Base-by-base conservation (phyloP, 2,888 invertebrate genomes). In the Tetranychus piercei region DNA sequence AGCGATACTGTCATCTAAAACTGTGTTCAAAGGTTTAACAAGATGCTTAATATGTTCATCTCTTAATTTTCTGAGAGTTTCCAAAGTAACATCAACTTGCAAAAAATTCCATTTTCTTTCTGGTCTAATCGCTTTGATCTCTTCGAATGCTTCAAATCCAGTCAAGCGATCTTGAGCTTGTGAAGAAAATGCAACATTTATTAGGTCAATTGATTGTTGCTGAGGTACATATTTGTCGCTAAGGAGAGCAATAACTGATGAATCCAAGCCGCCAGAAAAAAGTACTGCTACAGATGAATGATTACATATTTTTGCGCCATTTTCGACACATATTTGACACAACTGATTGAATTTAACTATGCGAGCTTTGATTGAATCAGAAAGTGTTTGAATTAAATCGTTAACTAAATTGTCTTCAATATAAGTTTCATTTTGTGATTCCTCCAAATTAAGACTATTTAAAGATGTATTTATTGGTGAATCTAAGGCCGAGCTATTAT, bases 211-310 rank as follows among this genome's bases (percentile, higher is more conserved):
- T 34, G 88, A 85, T 80, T 90, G 88, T 73, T 85, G 80, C 76
- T 80, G 23, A 20, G 81, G 81, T 7, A 83, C 75, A 80, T 85
- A 89, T 84, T 87, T 87, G 81, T 92, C 86, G 8, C 90, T 88
- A 72, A 95, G 81, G 72, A 88, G 85, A 44, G 96, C 90, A 78
- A 99, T 83, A 79, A 96, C 87, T n/a, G 94, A 88, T 76, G 95
- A 96, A 83, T 99, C 99, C 66, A 99, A 85, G 1, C 96, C 96
- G 67, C 97, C 99, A 77, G 97, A 97, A 85, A 96, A 97, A 78
- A 95, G 84, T 75, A 99, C 84, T 70, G 89, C 91, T 55, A 91
- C 44, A 34, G 76, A 76, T 20, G 78, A 69, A 74, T 79, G 79
- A 22, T 55, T 8, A 65, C 65, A 64, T 6, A 1, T 65, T 22